Base-by-base conservation (phyloP, 2,113 vertebrate genomes). In the Tenebrosternarchus preto region DNA sequence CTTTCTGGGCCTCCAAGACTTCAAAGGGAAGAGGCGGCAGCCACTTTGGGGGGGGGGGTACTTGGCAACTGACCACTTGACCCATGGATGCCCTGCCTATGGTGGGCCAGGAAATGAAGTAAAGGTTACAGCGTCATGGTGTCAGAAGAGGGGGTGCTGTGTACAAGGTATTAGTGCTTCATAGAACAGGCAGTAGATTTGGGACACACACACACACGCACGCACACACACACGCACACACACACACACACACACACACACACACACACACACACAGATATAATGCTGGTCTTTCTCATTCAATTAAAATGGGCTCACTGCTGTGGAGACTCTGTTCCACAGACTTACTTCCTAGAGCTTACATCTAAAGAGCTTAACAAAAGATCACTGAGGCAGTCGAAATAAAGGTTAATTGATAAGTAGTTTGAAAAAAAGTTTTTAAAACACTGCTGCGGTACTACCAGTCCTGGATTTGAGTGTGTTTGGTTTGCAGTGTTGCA, bases 61-160 rank as follows among this genome's bases (percentile, higher is more conserved):
- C 83, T 88, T 78, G 77, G 78, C 53, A n/a, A 83, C 88, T 88
- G 91, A 91, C 88, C 90, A 90, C 88, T 90, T 91, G 90, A 92
- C 90, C 89, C 84, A 74, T 24, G 25, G 77, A 88, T 63, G 80
- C 56, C 82, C 81, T 12, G 11, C 82, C 84, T 59, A 69, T 73
- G 69, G 60, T 84, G 76, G 77, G 59, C 33, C 87, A 90, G 90
- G 90, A 92, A 92, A 92, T 91, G 64, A 89, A 89, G 80, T 89
- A 5, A 86, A 86, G 90, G 90, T 91, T 88, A 88, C 85, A 76
- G 8, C 12, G 50, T 27, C 80, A 82, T 82, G 80, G 80, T 87
- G 82, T 80, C 80, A 74, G 36, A n/a, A 80, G 75, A 82, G 66
- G 83, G 43, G 83, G 85, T 31, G 27, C 82, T 85, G 36, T 39